These are phyloP conservation scores for Dasyornis broadbenti DNA, from an alignment of 2,113 vertebrate species.

Conservation along the genomic window DNA sequence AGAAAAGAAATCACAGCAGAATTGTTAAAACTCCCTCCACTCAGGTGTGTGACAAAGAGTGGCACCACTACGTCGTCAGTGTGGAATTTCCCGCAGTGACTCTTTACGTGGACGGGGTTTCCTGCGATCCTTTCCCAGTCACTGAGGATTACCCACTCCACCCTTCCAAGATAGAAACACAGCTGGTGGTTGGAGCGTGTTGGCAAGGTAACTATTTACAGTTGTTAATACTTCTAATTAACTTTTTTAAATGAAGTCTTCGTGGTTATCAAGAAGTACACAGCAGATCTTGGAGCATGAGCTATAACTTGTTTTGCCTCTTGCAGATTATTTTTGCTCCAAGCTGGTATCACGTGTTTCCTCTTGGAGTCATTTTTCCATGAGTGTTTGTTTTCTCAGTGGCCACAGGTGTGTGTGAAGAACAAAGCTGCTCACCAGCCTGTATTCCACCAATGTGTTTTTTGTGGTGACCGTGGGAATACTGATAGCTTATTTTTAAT, in stretches of 20 bases:
- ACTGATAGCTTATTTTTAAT: neutral
- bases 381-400: neutral
- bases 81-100: conserved; percentile 86
- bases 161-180: conserved; percentile 83
- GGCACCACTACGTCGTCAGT: conserved; percentile 95
- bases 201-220: conserved; percentile 87
- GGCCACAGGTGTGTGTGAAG: neutral
- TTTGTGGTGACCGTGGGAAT: neutral
- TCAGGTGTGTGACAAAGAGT: conserved; percentile 94
- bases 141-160: conserved; percentile 94
- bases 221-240: neutral
- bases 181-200: conserved; percentile 93
- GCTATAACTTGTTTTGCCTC: neutral
- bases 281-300: neutral
- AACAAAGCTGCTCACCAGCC: neutral
- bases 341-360: neutral
- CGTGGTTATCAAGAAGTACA: neutral
- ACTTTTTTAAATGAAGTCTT: neutral
- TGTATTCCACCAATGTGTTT: neutral
- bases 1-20: neutral
- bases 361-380: neutral
- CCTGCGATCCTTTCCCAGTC: conserved; percentile 91
- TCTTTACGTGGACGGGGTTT: conserved; percentile 87
- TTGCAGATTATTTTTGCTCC: neutral
- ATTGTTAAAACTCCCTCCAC: neutral